Conservation (phyloP, 53 echinoderm and acorn worm species). For the Antedon mediterranea region DNA sequence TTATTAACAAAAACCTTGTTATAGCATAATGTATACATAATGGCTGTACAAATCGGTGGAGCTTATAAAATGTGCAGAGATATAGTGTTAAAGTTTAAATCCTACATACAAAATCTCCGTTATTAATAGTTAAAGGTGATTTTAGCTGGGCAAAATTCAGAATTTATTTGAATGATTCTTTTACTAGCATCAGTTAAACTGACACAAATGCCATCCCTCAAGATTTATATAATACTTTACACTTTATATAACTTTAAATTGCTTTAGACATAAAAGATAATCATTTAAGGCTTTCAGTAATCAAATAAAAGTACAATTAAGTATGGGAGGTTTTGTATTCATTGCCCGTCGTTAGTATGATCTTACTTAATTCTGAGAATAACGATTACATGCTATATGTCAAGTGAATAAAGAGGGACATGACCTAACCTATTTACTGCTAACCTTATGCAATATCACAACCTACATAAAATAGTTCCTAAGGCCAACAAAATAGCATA, state of each 20-base stretch:
- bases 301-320: not conserved
- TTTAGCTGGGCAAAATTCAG: too few relatives aligned
- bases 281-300: not conserved
- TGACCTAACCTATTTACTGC: not conserved
- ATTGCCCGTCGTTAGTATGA: not conserved
- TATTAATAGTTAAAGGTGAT: too few relatives aligned
- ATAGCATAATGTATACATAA: too few relatives aligned
- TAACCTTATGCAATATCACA: not conserved
- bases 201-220: not conserved
- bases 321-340: not conserved
- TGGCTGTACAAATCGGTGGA: too few relatives aligned
- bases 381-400: not conserved
- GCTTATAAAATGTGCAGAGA: too few relatives aligned
- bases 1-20: too few relatives aligned
- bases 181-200: not conserved
- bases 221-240: not conserved
- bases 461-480: not conserved
- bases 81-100: too few relatives aligned
- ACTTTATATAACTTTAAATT: not conserved
- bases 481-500: too few relatives aligned
- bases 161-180: not conserved
- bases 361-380: not conserved
- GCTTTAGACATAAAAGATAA: not conserved
- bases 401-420: not conserved
- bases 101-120: too few relatives aligned